Conservation (phyloP, 2,113 vertebrate genomes). For the Anas platyrhynchos region DNA sequence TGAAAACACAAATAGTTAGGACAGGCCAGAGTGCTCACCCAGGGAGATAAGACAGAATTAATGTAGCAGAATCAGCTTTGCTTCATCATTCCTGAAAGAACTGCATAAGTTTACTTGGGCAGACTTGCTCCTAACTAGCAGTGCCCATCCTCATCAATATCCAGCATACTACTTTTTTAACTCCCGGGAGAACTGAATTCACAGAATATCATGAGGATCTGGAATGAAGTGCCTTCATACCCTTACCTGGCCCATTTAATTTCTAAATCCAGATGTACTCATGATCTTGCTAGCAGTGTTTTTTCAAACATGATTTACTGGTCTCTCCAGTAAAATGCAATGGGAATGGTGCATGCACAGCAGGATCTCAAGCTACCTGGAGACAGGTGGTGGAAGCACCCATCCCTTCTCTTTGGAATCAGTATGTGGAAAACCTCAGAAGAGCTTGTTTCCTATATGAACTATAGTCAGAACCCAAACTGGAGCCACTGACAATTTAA, state of each 20-base stretch:
- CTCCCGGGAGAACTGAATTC: background rate
- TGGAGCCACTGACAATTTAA: background rate
- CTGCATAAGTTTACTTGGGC: background rate
- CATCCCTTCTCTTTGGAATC: background rate
- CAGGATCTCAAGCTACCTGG: background rate
- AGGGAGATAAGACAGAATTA: background rate
- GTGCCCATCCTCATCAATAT: background rate
- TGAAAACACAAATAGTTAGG: background rate
- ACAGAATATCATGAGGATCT: background rate
- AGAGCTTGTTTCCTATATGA: background rate
- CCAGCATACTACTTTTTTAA: background rate
- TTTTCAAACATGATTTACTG: background rate
- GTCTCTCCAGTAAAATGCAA: background rate
- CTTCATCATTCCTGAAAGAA: background rate
- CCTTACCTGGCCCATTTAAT: background rate
- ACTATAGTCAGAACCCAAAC: background rate
- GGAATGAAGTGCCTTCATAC: background rate
- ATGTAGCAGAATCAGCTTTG: background rate
- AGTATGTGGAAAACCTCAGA: background rate
- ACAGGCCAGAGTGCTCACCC: fast-evolving
- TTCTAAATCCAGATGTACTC: background rate
- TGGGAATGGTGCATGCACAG: background rate
- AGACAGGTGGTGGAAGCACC: background rate
- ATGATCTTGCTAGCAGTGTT: background rate
- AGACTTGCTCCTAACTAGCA: background rate